phyloP scores from a whole-genome alignment of 2,113 vertebrate genomes.

The Garra rufa region DNA sequence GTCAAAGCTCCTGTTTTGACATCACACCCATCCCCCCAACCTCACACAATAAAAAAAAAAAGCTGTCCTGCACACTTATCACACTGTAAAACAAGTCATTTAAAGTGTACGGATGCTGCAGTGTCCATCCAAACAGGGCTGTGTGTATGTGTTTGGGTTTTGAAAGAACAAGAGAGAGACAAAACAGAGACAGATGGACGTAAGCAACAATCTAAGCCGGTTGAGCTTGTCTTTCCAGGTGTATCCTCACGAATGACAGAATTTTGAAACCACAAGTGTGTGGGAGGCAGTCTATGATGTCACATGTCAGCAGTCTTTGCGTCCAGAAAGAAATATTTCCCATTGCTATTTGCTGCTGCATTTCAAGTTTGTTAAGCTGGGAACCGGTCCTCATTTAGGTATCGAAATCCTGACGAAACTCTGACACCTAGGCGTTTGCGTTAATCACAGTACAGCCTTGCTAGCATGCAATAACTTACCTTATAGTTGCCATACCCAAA shows the following conservation, averaged over 20 bases:
- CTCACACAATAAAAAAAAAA: neutral
- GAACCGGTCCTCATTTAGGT: neutral
- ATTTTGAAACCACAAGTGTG: neutral
- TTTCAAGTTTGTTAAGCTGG: neutral
- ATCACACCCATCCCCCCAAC: neutral
- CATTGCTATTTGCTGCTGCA: neutral
- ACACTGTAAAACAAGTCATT: neutral
- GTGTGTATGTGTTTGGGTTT: neutral
- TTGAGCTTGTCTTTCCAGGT: conserved; percentile 5
- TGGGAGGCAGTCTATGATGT: conserved; percentile 4
- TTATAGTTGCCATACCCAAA: neutral
- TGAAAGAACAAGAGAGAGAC: neutral
- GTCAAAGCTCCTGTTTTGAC: neutral
- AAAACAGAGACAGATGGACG: neutral
- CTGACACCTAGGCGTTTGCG: neutral
- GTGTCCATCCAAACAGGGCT: neutral
- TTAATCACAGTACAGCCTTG: too few species aligned
- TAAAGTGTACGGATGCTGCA: neutral
- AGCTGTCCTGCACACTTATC: neutral
- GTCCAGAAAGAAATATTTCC: neutral
- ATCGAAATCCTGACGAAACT: neutral
- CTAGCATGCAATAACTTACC: neutral
- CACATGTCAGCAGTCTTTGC: neutral
- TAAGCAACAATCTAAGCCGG: neutral
- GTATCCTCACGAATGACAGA: neutral